Evolutionary conservation across 2,797 vertebrate genomes (phyloP).

Genomic region (Centropyge bicolor): DNA sequence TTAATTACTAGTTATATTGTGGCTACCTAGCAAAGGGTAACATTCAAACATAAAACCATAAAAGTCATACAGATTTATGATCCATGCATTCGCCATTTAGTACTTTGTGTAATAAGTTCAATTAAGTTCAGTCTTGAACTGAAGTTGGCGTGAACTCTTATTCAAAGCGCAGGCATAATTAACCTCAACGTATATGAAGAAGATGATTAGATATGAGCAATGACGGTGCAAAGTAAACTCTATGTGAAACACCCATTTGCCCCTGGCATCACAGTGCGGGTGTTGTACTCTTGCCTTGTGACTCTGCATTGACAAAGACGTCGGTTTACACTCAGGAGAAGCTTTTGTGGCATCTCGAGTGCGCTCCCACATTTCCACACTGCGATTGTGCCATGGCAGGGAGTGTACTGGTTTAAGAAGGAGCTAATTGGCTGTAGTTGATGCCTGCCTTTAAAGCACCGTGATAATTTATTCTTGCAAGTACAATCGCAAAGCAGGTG

Average conservation of each 20-base stretch:
- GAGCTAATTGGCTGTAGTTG: slow-evolving; percentile 59
- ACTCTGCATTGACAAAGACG: slow-evolving; percentile 66
- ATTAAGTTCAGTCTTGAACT: slow-evolving; percentile 40
- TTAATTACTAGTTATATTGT: slow-evolving; percentile 66
- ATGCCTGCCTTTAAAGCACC: slow-evolving; percentile 37
- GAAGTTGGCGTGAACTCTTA: slow-evolving; percentile 43
- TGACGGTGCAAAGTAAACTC: not conserved
- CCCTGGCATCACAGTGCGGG: slow-evolving; percentile 37
- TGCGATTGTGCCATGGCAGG: slow-evolving; percentile 32
- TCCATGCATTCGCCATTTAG: slow-evolving; percentile 19
- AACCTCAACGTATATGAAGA: not conserved
- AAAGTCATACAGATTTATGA: slow-evolving; percentile 42
- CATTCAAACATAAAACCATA: slow-evolving; percentile 42
- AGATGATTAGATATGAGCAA: slow-evolving; percentile 5
- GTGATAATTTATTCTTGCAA: slow-evolving; percentile 73
- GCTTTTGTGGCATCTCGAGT: slow-evolving; percentile 47
- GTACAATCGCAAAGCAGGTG: slow-evolving; percentile 61
- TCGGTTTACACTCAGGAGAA: slow-evolving; percentile 49
- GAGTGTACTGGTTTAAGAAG: slow-evolving; percentile 41
- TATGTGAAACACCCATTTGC: slow-evolving; percentile 41
- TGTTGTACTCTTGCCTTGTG: slow-evolving; percentile 63
- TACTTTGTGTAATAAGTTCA: slow-evolving; percentile 28
- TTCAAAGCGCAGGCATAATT: not conserved
- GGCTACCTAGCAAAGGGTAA: slow-evolving; percentile 36
- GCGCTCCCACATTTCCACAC: slow-evolving; percentile 43